phyloP scores from a whole-genome alignment of 2,113 vertebrate species.

The Chamaea fasciata region DNA sequence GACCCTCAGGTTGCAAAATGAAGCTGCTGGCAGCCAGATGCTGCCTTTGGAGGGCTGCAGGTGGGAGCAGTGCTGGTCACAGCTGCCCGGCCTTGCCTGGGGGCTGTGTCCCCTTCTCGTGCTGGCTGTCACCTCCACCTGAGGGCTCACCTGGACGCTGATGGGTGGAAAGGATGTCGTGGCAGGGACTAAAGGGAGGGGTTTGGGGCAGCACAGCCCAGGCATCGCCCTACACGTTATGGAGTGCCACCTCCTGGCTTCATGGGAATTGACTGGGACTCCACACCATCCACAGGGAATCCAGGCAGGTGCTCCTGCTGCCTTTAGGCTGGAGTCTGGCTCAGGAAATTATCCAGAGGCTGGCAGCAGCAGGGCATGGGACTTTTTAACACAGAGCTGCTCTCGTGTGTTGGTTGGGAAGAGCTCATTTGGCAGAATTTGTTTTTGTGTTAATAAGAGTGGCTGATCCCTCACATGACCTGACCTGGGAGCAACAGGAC shows the following conservation, averaged over 20 bases:
- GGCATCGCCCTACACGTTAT: background rate
- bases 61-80: background rate
- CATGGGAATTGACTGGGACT: background rate
- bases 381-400: background rate
- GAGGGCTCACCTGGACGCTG: rapidly evolving
- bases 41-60: background rate
- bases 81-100: background rate
- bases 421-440: background rate
- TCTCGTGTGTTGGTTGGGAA: background rate
- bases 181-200: background rate
- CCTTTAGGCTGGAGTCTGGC: background rate
- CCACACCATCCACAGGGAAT: rapidly evolving
- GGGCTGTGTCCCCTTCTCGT: background rate
- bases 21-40: background rate
- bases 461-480: background rate
- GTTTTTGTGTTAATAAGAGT: background rate
- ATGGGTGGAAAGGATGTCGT: background rate
- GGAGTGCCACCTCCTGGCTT: constrained; percentile 21
- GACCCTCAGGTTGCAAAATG: background rate
- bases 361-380: background rate
- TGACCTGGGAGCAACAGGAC: background rate
- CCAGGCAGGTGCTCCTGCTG: background rate
- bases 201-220: background rate
- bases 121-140: background rate
- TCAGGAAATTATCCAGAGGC: background rate